Evolutionary conservation across 2,888 invertebrate species (phyloP).

Genomic region (Bembecia ichneumoniformis): DNA sequence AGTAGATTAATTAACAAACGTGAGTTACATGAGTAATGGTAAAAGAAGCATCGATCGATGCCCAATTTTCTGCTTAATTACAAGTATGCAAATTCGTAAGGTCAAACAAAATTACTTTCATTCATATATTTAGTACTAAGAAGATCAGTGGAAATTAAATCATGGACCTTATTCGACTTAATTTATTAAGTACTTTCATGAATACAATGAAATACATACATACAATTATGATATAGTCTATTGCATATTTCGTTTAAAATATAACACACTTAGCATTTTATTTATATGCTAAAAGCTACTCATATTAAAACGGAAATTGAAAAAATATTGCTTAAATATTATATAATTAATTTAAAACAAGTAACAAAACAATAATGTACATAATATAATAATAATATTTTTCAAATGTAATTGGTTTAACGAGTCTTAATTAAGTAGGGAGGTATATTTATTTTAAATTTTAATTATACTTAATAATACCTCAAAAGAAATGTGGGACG

Average conservation of each 20-base stretch:
- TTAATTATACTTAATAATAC: too few relatives aligned
- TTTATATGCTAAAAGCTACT: too few relatives aligned
- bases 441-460: too few relatives aligned
- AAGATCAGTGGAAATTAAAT: conserved; percentile 30
- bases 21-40: conserved; percentile 63
- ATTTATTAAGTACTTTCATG: conserved; percentile 8
- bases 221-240: conserved; percentile 13
- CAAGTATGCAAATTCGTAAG: too few relatives aligned
- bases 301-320: too few relatives aligned
- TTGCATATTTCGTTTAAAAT: conserved; percentile 33
- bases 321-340: too few relatives aligned
- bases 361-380: too few relatives aligned
- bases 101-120: conserved; percentile 12
- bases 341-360: too few relatives aligned
- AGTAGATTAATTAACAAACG: conserved; percentile 69
- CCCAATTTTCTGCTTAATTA: conserved; percentile 7
- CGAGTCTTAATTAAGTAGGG: too few relatives aligned
- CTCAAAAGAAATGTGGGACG: too few relatives aligned
- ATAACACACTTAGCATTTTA: conserved; percentile 59
- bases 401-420: too few relatives aligned
- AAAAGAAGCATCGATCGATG: conserved; percentile 39
- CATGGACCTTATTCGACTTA: conserved; percentile 17
- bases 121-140: conserved; percentile 13
- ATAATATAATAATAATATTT: too few relatives aligned
- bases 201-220: conserved; percentile 3